Evolutionary conservation across 2,888 invertebrate species (phyloP), one percentile per base, ranked within the genome.

Genomic region (Atethmia centrago): DNA sequence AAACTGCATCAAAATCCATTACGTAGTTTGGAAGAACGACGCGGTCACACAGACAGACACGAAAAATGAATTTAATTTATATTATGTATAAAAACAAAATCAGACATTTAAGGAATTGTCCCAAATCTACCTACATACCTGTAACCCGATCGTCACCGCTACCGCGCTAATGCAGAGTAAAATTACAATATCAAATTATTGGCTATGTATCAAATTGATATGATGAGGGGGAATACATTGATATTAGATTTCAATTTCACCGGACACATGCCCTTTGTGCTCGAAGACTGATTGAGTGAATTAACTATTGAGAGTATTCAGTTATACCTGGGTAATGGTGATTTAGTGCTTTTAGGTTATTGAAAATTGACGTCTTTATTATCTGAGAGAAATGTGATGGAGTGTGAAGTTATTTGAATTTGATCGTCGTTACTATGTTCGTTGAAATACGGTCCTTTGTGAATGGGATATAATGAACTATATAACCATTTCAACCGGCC

Each of bases 171-270:
- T 83, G 83, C 81, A 75, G 77, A 86, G 84, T 87, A 81, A 83
- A 87, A 85, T 87, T 87, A 87, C 85, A 85, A 85, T 84, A 87
- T 87, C 79, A 74, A 85, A 87, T 87, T 87, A 85, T 81, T 77
- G 84, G 80, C 76, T 79, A 79, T 67, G 76, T 84, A 85, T 73
- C 80, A 81, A 83, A 79, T 82, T 75, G 81, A 80, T 81, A 77
- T 71, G 78, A 76, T 77, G 77, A 77, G 69, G 74, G 71, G 62
- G 77, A 82, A 76, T 82, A 84, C 61, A 82, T 80, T 80, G 74
- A 79, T 82, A 79, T 85, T 79, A 80, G 61, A 64, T 80, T 74
- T 75, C 77, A 56, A 80, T 80, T 75, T 77, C 49, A 63, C 53
- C 1, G 83, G 84, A 77, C 83, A 68, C 58, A 53, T 64, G 67